phyloP scores from a whole-genome alignment of 2,113 vertebrate species.

The Pelecanoides urinatrix region DNA sequence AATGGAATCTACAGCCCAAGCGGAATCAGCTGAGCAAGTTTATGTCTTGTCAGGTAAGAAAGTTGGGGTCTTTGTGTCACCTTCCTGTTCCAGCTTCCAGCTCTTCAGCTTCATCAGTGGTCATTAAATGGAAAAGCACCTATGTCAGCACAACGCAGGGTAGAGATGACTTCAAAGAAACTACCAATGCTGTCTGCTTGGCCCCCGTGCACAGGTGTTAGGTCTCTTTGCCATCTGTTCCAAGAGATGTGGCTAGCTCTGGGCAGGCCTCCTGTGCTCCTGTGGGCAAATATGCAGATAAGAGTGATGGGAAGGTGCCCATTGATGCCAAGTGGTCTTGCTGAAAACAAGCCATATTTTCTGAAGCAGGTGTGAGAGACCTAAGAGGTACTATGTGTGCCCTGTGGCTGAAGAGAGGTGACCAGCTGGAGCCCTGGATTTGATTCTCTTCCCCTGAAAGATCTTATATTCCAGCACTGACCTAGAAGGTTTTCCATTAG shows the following conservation, averaged over 20 bases:
- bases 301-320: neutral
- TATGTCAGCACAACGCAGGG: neutral
- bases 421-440: neutral
- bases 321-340: neutral
- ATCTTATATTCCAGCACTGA: neutral
- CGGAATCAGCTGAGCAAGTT: slow-evolving; percentile 30
- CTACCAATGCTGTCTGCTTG: neutral
- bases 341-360: neutral
- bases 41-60: slow-evolving; percentile 62
- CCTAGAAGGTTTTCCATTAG: neutral
- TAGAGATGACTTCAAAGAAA: neutral
- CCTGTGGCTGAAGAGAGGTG: neutral
- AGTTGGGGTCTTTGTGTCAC: neutral
- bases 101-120: neutral
- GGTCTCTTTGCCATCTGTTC: neutral
- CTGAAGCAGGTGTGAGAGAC: neutral
- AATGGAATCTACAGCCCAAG: neutral
- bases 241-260: neutral
- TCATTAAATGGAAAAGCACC: slow-evolving; percentile 5
- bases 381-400: neutral
- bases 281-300: neutral
- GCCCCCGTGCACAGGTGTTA: neutral
- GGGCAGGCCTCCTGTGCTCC: neutral
- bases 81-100: neutral
- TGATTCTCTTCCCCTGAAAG: neutral